Evolutionary conservation across 2,797 vertebrate species (phyloP), one percentile per base, ranked within the genome.

Genomic region (Tenualosa thibaudeaui): DNA sequence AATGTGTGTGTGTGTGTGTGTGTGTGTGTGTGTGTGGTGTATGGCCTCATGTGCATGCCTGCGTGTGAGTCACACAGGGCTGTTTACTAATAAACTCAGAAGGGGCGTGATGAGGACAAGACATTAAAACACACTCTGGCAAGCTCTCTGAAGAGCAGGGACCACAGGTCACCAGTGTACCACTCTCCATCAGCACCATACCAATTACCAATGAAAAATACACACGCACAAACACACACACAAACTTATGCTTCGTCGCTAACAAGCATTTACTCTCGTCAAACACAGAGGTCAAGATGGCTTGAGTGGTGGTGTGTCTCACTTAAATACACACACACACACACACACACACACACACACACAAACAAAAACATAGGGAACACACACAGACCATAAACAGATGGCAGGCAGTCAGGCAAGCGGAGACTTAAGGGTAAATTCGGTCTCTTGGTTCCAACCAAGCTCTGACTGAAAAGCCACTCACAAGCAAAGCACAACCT

Each of bases 211-310:
- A 65, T 26, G 60, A 24, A 46, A 37, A 31, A 84, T 51, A 58
- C 50, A 81, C 83, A 56, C 71, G 62, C 51, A 83, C 82, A 83
- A 1, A 84, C 84, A 78, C 86, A 81, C 68, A 81, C 60, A 81
- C 8, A 46, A 19, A 81, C 19, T 19, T 7, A 12, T 8, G 58
- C 40, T 51, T 24, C 26, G 22, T 62, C 9, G n/a, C 58, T 24
- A 8, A n/a, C 58, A 62, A 62, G 58, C 58, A 62, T 24, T 26
- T 2, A 9, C 62, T 26, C 62, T n/a, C 31, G n/a, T 13, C 10
- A 2, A 65, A 60, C 56, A 60, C 5, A 60, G 56, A 24, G 19
- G 22, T 54, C 17, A 19, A 54, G 53, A 54, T 54, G 53, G 17
- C 3, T 19, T 54, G 53, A 54, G 53, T 54, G 53, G 53, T 54